Conservation (phyloP, 2,797 vertebrate genomes). For the Pagetopsis macropterus region DNA sequence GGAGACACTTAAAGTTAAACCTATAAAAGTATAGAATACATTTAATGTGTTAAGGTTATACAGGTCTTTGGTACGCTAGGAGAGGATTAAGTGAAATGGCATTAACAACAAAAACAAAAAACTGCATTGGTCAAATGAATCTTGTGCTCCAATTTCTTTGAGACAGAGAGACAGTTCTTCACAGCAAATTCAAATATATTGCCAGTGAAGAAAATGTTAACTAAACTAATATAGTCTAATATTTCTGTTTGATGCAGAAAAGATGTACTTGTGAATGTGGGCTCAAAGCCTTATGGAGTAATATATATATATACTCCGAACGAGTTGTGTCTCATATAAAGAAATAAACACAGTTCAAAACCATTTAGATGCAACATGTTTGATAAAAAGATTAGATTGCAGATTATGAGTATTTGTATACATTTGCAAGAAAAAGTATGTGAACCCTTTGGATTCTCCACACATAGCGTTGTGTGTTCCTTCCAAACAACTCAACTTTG, state of each 20-base stretch:
- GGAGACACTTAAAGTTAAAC: constrained; percentile 47
- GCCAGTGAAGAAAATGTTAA: constrained; percentile 31
- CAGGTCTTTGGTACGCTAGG: constrained; percentile 40
- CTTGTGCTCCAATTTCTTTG: constrained; percentile 45
- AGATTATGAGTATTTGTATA: constrained; percentile 74
- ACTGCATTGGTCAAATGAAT: constrained; percentile 44
- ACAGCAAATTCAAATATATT: constrained; percentile 57
- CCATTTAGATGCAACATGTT: constrained; percentile 71
- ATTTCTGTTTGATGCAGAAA: constrained; percentile 42
- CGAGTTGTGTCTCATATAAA: too few relatives aligned
- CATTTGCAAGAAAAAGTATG: too few relatives aligned
- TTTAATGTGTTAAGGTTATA: constrained; percentile 37
- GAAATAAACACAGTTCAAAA: constrained; percentile 29
- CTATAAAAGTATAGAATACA: constrained; percentile 41
- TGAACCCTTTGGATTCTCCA: too few relatives aligned
- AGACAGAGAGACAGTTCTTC: constrained; percentile 41
- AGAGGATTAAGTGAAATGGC: constrained; percentile 40
- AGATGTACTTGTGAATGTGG: constrained; percentile 31
- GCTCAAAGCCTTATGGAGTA: constrained; percentile 53
- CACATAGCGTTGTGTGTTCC: too few relatives aligned
- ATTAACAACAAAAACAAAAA: constrained; percentile 47
- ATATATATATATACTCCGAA: constrained; percentile 58
- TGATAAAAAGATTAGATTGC: constrained; percentile 74
- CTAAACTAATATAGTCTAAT: constrained; percentile 46
- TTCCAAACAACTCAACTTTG: too few relatives aligned